Conservation (phyloP, 1,140 invertebrate genomes). For the Centruroides vittatus region DNA sequence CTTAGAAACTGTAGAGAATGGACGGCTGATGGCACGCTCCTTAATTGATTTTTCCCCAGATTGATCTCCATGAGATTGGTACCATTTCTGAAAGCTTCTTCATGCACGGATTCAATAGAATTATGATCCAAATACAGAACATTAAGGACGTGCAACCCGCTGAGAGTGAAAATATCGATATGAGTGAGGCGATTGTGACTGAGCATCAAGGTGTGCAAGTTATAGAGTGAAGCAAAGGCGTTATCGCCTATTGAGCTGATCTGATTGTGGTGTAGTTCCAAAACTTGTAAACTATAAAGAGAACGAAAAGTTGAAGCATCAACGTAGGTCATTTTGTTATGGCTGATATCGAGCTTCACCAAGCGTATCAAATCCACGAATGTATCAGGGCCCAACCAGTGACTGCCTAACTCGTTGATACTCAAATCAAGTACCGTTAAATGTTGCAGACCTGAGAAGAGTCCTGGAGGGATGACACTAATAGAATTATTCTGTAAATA, state of each 20-base stretch:
- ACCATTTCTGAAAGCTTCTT: slow-evolving; percentile 21
- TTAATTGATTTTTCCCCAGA: slow-evolving; percentile 47
- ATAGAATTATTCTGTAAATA: slow-evolving; percentile 75
- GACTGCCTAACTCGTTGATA: slow-evolving; percentile 66
- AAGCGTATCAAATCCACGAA: slow-evolving; percentile 74
- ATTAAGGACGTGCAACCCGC: slow-evolving; percentile 64
- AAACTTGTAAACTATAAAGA: slow-evolving; percentile 37
- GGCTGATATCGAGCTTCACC: slow-evolving; percentile 65
- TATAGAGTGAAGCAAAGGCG: slow-evolving; percentile 61
- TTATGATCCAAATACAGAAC: slow-evolving; percentile 74
- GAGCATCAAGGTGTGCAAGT: slow-evolving; percentile 61
- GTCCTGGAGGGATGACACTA: slow-evolving; percentile 52
- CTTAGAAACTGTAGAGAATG: slow-evolving; percentile 43
- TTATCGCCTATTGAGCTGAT: slow-evolving; percentile 19
- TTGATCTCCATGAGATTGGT: slow-evolving; percentile 23
- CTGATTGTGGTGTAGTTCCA: slow-evolving; percentile 21
- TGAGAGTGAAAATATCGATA: slow-evolving; percentile 61
- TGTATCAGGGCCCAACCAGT: slow-evolving; percentile 62
- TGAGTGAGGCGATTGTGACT: slow-evolving; percentile 61
- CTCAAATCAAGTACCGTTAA: slow-evolving; percentile 71
- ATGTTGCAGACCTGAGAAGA: slow-evolving; percentile 61
- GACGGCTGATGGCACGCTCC: slow-evolving; percentile 20
- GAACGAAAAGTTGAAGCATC: slow-evolving; percentile 39
- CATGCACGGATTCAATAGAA: slow-evolving; percentile 28
- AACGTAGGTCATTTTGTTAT: slow-evolving; percentile 66